Conservation (phyloP, 1,140 invertebrate species). For the Ceratina japonica region DNA sequence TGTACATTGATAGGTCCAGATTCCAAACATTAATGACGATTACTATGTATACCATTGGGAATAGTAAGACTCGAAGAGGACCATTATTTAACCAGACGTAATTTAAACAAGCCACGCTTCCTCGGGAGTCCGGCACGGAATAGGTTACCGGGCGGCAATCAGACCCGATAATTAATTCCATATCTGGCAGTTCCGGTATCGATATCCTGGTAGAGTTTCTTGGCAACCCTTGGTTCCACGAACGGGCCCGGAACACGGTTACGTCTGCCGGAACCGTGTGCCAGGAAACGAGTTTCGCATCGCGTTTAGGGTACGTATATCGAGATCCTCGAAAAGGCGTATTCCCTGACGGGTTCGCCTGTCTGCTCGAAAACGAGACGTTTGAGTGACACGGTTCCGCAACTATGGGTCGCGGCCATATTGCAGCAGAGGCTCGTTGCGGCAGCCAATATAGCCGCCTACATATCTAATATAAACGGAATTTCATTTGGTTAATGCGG, state of each 20-base stretch:
- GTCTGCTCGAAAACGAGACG: conserved; percentile 38
- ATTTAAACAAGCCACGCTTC: too few species aligned
- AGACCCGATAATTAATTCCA: not conserved
- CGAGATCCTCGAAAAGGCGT: conserved; percentile 26
- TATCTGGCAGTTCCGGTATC: conserved; percentile 13
- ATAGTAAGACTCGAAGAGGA: too few species aligned
- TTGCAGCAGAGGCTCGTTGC: conserved; percentile 25
- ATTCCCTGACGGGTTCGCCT: conserved; percentile 20
- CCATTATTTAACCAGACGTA: too few species aligned
- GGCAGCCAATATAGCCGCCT: conserved; percentile 36
- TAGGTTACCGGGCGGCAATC: not conserved
- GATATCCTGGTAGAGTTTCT: not conserved
- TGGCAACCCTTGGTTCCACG: conserved; percentile 18
- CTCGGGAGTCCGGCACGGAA: not conserved
- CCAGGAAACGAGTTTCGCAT: conserved; percentile 34
- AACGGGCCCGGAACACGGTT: not conserved
- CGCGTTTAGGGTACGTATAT: not conserved
- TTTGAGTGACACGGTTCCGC: conserved; percentile 49
- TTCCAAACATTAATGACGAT: not conserved
- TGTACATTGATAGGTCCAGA: too few species aligned
- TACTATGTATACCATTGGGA: too few species aligned
- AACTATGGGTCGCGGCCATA: conserved; percentile 31
- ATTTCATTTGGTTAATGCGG: conserved; percentile 52
- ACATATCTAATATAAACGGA: conserved; percentile 46
- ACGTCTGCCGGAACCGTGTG: not conserved